Evolutionary conservation across 2,113 vertebrate species (phyloP), one percentile per base, ranked within the genome.

Genomic region (Tetraodon nigroviridis): DNA sequence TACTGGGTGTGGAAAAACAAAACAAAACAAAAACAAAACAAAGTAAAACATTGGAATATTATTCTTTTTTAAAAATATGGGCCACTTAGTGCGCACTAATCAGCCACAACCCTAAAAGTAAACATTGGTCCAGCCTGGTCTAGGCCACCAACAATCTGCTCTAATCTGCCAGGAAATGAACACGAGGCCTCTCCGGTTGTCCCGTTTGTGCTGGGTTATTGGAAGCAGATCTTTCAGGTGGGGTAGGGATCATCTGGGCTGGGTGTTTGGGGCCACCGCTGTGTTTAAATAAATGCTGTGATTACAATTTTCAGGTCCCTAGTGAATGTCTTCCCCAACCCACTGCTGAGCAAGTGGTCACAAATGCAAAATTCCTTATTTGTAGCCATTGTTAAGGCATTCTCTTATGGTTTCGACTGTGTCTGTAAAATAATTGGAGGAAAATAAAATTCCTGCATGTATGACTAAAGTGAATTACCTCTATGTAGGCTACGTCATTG

Each of bases 401-500:
- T 44, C 41, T 14, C 15, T 44, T 44, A 12, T 44, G 42, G 42
- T 44, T 44, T 44, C 17, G 5, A 44, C 16, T 44, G 42, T 44
- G 24, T 27, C 24, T 27, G 24, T 27, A 27, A 44, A 16, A 14
- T 44, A 44, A 44, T 44, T 5, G 17, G 12, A 5, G 13, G 16
- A 17, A 16, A 19, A 48, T 18, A 48, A 48, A 48, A 19, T 48
- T n/a, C 17, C 8, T 19, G 20, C 0, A 18, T 11, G 17, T 24
- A 58, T 52, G 21, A 29, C 1, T n/a, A 2, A 65, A 55, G 13
- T n/a, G 12, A 24, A 17, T 58, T 68, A 97, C 96, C 91, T 98
- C 96, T 1, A 97, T 95, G 62, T 98, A 98, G 40, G 96, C 95
- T 0, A 92, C 93, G 52, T 92, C 90, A 3, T 90, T 71, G 71